phyloP scores from a whole-genome alignment of 2,888 invertebrate genomes.

The Periphyllus acericola region DNA sequence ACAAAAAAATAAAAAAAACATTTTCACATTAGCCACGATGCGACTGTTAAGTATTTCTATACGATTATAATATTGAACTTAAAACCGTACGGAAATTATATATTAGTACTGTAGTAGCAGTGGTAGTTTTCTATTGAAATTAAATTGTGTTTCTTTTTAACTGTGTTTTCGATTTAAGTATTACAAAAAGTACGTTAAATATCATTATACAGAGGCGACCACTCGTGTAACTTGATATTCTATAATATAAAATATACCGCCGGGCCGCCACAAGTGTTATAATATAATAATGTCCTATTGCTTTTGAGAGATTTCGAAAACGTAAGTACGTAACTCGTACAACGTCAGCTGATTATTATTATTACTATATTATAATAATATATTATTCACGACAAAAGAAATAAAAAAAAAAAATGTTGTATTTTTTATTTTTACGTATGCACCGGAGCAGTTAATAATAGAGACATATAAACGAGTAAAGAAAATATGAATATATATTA shows the following conservation, averaged over 20 bases:
- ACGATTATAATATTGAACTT: too few relatives aligned
- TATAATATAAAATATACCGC: neutral
- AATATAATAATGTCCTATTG: neutral
- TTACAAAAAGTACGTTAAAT: too few relatives aligned
- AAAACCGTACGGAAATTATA: too few relatives aligned
- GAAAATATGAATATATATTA: slow-evolving; percentile 32
- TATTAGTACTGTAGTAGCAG: too few relatives aligned
- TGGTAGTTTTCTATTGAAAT: too few relatives aligned
- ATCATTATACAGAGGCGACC: neutral
- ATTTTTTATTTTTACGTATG: slow-evolving; percentile 7
- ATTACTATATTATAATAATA: neutral
- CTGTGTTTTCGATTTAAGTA: too few relatives aligned
- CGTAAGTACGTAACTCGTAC: neutral
- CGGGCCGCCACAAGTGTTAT: neutral
- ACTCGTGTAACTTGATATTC: neutral
- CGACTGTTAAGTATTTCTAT: too few relatives aligned
- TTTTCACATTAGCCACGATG: too few relatives aligned
- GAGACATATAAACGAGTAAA: slow-evolving; percentile 50
- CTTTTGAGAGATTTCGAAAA: neutral
- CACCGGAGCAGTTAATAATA: slow-evolving; percentile 30
- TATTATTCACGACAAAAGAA: neutral
- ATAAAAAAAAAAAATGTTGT: neutral
- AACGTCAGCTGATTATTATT: neutral
- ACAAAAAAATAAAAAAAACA: too few relatives aligned
- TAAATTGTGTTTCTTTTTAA: too few relatives aligned